Percentiles rank a stretch among this genome's conserved stretches.
These are phyloP conservation scores for Cheirogaleus major DNA, from an alignment of 2,797 vertebrate genomes.

Conservation along the genomic window DNA sequence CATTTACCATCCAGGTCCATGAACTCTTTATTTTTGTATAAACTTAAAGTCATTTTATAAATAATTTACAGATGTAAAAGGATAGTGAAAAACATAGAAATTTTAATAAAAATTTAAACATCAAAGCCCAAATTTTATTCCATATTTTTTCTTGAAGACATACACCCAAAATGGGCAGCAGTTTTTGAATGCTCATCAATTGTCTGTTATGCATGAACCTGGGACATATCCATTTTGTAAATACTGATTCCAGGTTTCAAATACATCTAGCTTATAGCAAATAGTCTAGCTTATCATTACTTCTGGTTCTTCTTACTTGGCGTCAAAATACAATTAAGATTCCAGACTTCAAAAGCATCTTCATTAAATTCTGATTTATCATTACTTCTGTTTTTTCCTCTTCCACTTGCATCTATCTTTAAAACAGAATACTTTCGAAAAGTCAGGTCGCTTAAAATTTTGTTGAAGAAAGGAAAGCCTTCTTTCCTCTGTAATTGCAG, in stretches of 20 bases:
- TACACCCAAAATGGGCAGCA: not conserved
- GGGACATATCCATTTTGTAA: not conserved
- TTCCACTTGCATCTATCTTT: not conserved
- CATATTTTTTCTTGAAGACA: not conserved
- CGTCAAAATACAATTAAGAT: not conserved
- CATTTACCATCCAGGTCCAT: not conserved
- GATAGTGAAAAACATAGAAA: not conserved
- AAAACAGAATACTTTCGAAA: conserved; percentile 1
- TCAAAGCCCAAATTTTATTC: not conserved
- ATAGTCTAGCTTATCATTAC: not conserved
- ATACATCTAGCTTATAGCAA: not conserved
- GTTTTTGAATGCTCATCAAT: not conserved
- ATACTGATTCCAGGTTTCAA: not conserved
- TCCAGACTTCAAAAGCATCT: not conserved
- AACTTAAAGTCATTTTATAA: not conserved
- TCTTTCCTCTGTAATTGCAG: not conserved
- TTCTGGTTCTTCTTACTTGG: not conserved
- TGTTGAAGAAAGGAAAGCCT: not conserved
- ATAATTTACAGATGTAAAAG: not conserved
- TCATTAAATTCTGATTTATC: not conserved
- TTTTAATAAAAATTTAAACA: not conserved
- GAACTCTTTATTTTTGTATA: not conserved
- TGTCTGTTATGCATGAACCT: not conserved
- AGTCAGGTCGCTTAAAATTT: not conserved
- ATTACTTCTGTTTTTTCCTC: not conserved